phyloP scores from a whole-genome alignment of 2,797 vertebrate genomes.

The Neosilurus mollespiculum region DNA sequence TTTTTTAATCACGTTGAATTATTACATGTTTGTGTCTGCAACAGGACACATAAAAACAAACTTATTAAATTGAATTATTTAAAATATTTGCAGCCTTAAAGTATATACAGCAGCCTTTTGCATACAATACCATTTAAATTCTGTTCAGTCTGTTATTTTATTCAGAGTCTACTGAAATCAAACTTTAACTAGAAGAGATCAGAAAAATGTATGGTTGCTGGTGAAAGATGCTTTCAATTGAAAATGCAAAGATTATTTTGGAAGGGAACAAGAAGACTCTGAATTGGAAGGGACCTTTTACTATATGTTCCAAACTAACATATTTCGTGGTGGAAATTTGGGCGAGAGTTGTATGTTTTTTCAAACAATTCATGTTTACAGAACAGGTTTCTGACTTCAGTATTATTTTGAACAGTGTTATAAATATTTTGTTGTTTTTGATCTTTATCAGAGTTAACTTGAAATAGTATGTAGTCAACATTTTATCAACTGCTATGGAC shows the following conservation, averaged over 20 bases:
- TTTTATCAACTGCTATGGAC: background rate
- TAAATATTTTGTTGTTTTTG: background rate
- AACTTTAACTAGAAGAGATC: background rate
- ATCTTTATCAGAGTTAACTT: background rate
- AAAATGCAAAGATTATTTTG: background rate
- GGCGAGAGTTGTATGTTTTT: background rate
- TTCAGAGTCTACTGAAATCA: background rate
- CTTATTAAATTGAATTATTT: background rate
- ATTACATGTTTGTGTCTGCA: background rate
- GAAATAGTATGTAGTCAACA: background rate
- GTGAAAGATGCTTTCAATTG: background rate
- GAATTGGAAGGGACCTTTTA: background rate
- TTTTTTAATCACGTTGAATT: background rate
- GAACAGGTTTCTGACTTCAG: background rate
- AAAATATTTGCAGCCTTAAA: background rate
- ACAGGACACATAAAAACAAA: background rate
- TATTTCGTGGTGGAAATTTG: background rate
- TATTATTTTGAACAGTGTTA: background rate
- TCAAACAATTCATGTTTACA: background rate
- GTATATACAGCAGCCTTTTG: background rate
- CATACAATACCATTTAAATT: background rate
- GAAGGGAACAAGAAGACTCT: background rate
- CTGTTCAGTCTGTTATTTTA: background rate
- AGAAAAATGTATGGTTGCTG: background rate
- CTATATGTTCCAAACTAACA: background rate